These are phyloP conservation scores for Mythimna loreyi DNA, from an alignment of 2,888 invertebrate species.

Conservation along the genomic window DNA sequence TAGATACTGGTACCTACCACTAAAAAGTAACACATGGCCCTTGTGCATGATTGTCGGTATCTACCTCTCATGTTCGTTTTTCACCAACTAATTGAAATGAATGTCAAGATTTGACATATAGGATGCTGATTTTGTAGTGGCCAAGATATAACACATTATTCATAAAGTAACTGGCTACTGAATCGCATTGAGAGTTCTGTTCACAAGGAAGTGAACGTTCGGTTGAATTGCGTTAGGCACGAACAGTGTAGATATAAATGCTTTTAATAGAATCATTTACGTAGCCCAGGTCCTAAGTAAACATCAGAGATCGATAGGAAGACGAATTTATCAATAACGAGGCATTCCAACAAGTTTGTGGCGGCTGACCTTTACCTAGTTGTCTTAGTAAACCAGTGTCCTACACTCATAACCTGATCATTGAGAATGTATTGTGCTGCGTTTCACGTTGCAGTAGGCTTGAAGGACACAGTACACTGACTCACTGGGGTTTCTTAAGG, in stretches of 20 bases:
- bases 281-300: not conserved
- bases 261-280: not conserved
- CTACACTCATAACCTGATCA: slow-evolving; percentile 12
- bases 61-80: not conserved
- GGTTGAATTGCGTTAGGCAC: not conserved
- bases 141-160: not conserved
- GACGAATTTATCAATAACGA: slow-evolving; percentile 9
- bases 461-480: slow-evolving; percentile 5
- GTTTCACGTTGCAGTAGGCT: not conserved
- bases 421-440: slow-evolving; percentile 7
- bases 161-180: not conserved
- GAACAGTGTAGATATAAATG: not conserved
- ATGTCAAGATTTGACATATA: not conserved
- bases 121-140: not conserved
- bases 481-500: not conserved
- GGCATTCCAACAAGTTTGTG: slow-evolving; percentile 1
- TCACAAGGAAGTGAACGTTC: not conserved
- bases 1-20: no score
- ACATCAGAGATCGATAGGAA: not conserved
- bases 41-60: not conserved
- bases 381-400: slow-evolving; percentile 18
- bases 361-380: slow-evolving; percentile 26
- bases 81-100: not conserved
- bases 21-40: not conserved
- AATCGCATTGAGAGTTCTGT: slow-evolving; percentile 7